Evolutionary conservation across 2,888 invertebrate species (phyloP), one percentile per base, ranked within the genome.

Genomic region (Trisateles emortualis): DNA sequence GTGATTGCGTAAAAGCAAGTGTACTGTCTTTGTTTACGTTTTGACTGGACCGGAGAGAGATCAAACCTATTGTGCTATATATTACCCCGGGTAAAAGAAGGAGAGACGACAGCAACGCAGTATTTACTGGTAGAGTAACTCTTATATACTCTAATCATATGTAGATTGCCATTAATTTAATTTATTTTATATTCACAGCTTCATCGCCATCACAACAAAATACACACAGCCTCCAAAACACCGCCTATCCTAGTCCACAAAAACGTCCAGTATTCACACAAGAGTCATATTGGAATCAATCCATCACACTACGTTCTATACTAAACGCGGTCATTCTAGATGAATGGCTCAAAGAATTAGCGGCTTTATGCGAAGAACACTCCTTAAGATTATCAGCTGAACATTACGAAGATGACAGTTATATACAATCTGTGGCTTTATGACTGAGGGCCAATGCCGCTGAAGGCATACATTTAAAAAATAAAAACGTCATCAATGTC

Each of bases 281-380:
- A 55, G 92, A 93, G 44, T 73, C 80, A 1, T 93, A 90, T 66
- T 93, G 93, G 93, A 86, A 86, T 68, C 89, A 92, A 52, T 90
- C 93, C 0, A 84, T 87, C 13, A 86, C 89, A 0, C 77, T 88
- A 1, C 86, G 90, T 0, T 84, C 90, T 1, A 81, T 93, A 48
- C 77, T 93, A 6, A 93, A 93, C 78, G 98, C 98, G 1, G 96
- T 99, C 4, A 92, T 99, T 39, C 91, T 99, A 57, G 98, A 98
- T 78, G 99, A 99, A 83, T 98, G 99, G 96, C 93, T 98, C 0
- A 98, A 98, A 84, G 99, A 99, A 89, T 91, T 99, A 55, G 97
- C 99, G 0, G 98, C 99, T 10, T 94, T 99, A 51, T 96, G 98
- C 60, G 97, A 98, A 84, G 99, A 99, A 86, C 99, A 99, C 84